Base-by-base conservation (phyloP, 2,113 vertebrate species). In the Fukomys damarensis region DNA sequence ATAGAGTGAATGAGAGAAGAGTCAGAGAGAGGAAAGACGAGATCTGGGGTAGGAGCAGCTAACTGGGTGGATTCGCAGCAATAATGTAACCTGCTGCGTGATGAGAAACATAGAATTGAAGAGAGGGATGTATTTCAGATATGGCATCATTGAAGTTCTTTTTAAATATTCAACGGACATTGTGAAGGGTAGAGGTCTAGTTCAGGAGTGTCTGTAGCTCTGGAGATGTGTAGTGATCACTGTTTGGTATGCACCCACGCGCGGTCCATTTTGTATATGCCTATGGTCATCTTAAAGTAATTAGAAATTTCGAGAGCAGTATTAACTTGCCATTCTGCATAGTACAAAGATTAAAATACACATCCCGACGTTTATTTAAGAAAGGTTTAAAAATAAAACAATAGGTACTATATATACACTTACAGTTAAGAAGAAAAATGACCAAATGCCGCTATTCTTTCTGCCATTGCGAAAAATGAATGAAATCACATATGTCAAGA, bases 401-500 rank as follows among this genome's bases (percentile, higher is more conserved):
- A 87, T 11, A 24, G 24, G 3, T 1, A 80, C 2, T 8, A 11
- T 43, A 11, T 26, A 3, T 11, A 80, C 58, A 92, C 98, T 98
- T 98, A 98, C 98, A 96, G 95, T 11, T 66, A 98, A 96, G 86
- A 98, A 97, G 77, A 98, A 96, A 61, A 98, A 97, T 76, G 98
- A 98, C 98, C 98, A 98, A 81, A 98, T 8, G 1, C 97, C 89
- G 92, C 96, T 92, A 46, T 79, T 98, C 97, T 97, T 93, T 52
- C 70, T 97, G 77, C 97, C 93, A 32, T 92, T 97, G 59, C 65
- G 86, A 79, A 94, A 98, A 87, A 86, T 0, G 87, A 98, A 98
- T 58, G 98, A 98, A 83, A 98, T 98, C 72, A 98, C 32, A 0
- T 98, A 98, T 43, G 20, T 91, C 2, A 98, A 61, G 93, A 98